phyloP scores from a whole-genome alignment of 2,113 vertebrate genomes.

The Rallus limicola region DNA sequence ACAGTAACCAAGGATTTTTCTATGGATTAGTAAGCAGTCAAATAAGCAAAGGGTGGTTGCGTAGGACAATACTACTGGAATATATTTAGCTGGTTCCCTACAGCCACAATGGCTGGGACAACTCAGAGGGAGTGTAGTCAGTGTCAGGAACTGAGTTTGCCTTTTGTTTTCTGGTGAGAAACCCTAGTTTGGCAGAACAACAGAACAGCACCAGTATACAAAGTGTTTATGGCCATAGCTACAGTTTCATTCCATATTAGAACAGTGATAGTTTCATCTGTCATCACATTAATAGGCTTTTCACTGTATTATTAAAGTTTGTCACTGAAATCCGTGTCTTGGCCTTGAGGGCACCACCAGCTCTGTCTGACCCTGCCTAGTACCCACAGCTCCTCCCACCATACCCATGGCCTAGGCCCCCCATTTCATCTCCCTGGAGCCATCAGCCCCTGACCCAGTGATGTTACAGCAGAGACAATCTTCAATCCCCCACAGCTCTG shows the following conservation, averaged over 20 bases:
- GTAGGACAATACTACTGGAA: not conserved
- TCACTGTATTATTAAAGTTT: not conserved
- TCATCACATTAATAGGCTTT: not conserved
- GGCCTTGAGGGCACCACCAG: not conserved
- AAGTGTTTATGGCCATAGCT: not conserved
- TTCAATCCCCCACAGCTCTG: not conserved
- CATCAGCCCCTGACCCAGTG: not conserved
- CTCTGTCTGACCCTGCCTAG: not conserved
- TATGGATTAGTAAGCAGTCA: not conserved
- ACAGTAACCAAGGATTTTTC: not conserved
- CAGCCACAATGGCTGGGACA: not conserved
- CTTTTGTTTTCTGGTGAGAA: not conserved
- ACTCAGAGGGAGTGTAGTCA: not conserved
- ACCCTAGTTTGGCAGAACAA: not conserved
- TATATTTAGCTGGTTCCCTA: not conserved
- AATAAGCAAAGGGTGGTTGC: not conserved
- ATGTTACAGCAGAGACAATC: fast-evolving
- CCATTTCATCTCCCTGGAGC: too few relatives aligned
- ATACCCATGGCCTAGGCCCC: fast-evolving
- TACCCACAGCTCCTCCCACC: fast-evolving
- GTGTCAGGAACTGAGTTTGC: not conserved
- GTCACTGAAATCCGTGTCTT: not conserved
- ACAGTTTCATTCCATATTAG: not conserved
- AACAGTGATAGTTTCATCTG: not conserved
- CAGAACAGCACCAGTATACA: not conserved